Conservation (phyloP, 2,888 invertebrate genomes). For the Acanthosepion pharaonis region DNA sequence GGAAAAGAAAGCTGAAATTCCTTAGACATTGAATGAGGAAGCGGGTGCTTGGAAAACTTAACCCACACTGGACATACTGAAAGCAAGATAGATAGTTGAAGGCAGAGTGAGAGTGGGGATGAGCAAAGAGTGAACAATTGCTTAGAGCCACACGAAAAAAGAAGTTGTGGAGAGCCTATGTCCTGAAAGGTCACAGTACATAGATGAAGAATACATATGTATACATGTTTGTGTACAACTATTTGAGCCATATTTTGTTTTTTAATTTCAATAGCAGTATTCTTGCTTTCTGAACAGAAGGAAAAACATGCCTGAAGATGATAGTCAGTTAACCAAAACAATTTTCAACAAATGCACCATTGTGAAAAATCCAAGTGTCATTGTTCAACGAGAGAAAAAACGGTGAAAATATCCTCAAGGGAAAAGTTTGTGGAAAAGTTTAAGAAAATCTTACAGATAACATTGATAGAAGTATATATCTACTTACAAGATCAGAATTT, state of each 20-base stretch:
- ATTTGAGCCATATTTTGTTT: not conserved
- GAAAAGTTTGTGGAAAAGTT: not conserved
- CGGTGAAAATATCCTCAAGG: not conserved
- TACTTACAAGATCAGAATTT: not conserved
- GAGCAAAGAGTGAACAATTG: too few relatives aligned
- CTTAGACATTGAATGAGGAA: too few relatives aligned
- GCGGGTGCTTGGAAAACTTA: too few relatives aligned
- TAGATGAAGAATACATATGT: too few relatives aligned
- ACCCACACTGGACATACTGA: too few relatives aligned
- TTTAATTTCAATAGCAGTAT: not conserved
- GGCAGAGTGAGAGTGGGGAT: too few relatives aligned
- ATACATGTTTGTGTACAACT: not conserved
- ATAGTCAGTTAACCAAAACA: not conserved
- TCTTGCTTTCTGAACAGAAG: not conserved
- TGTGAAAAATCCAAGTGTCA: not conserved
- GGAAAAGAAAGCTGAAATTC: too few relatives aligned
- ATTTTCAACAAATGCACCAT: not conserved
- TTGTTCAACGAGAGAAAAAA: not conserved
- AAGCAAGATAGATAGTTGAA: too few relatives aligned
- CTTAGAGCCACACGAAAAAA: too few relatives aligned
- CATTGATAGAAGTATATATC: not conserved
- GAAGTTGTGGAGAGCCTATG: too few relatives aligned
- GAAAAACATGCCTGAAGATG: not conserved
- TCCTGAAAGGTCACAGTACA: too few relatives aligned
- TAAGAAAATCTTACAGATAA: not conserved